phyloP scores from a whole-genome alignment of 2,888 invertebrate species.

The Lepeophtheirus nordmannii region DNA sequence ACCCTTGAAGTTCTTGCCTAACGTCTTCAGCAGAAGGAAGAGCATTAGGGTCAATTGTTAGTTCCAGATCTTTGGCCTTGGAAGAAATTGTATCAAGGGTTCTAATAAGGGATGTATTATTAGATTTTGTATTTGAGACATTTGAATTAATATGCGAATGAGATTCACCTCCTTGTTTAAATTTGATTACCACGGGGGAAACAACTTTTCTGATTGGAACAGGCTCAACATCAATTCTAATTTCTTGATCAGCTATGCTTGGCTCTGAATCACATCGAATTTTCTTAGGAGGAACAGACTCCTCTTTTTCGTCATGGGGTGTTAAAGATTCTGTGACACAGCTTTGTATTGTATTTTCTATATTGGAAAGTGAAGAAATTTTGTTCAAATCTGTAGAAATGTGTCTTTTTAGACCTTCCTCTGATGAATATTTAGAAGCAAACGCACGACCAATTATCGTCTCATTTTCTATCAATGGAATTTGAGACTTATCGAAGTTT shows the following conservation, averaged over 20 bases:
- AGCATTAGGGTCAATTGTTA: neutral
- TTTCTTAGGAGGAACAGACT: neutral
- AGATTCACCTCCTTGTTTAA: too few species aligned
- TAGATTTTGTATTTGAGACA: too few species aligned
- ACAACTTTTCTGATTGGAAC: neutral
- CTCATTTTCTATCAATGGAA: neutral
- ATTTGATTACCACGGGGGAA: neutral
- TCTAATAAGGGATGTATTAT: too few species aligned
- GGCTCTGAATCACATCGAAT: neutral
- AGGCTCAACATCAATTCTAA: neutral
- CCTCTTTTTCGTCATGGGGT: neutral
- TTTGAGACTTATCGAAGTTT: neutral
- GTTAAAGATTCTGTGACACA: neutral
- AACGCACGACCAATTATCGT: neutral
- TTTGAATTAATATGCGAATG: too few species aligned
- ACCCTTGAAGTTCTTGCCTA: neutral
- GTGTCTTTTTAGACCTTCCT: neutral
- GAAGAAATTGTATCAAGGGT: neutral
- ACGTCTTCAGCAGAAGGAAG: slow-evolving; percentile 16
- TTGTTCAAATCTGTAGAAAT: neutral
- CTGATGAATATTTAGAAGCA: neutral
- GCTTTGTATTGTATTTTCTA: neutral
- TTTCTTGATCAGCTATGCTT: neutral
- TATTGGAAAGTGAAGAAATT: neutral
- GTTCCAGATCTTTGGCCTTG: neutral